A percentile compares a stretch with the other conserved stretches of the same genome.
These are phyloP conservation scores for Peribatodes rhomboidaria DNA, from an alignment of 2,888 invertebrate genomes.

Conservation along the genomic window DNA sequence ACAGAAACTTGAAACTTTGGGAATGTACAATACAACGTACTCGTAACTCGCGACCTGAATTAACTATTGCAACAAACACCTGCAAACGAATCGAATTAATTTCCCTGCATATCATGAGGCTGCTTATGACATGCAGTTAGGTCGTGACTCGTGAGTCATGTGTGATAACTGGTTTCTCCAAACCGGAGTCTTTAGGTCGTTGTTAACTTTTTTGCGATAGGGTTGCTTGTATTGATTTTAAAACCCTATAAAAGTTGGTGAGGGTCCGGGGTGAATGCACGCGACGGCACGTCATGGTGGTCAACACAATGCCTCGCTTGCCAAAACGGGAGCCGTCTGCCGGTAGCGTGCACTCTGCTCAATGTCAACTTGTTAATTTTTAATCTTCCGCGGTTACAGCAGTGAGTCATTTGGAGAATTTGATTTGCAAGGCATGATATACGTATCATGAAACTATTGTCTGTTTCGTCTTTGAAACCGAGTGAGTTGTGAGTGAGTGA, in stretches of 20 bases:
- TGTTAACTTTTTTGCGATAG: slow-evolving; percentile 38
- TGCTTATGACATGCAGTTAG: slow-evolving; percentile 36
- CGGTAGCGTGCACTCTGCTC: slow-evolving; percentile 53
- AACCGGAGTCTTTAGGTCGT: slow-evolving; percentile 20
- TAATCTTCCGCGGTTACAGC: slow-evolving; percentile 49
- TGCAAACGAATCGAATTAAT: slow-evolving; percentile 34
- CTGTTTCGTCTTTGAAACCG: neutral
- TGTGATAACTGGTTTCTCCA: slow-evolving; percentile 15
- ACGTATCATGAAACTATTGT: slow-evolving; percentile 2
- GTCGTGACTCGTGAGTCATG: slow-evolving; percentile 37
- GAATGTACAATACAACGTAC: slow-evolving; percentile 46
- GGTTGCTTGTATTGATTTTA: slow-evolving; percentile 74
- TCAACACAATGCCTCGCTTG: slow-evolving; percentile 64
- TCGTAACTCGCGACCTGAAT: slow-evolving; percentile 36
- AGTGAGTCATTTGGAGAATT: slow-evolving; percentile 34
- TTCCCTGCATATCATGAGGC: slow-evolving; percentile 22
- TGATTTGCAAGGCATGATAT: slow-evolving; percentile 23
- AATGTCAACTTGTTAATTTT: slow-evolving; percentile 56
- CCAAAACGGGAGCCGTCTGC: slow-evolving; percentile 73
- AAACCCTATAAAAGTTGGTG: slow-evolving; percentile 75
- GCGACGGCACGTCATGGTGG: slow-evolving; percentile 58
- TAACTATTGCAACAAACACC: slow-evolving; percentile 33
- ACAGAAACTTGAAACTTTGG: slow-evolving; percentile 57
- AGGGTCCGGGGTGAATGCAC: slow-evolving; percentile 79
- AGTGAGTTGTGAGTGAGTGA: too few species aligned